Base-by-base conservation (phyloP, 2,113 vertebrate species). In the Aspiorhynchus laticeps region DNA sequence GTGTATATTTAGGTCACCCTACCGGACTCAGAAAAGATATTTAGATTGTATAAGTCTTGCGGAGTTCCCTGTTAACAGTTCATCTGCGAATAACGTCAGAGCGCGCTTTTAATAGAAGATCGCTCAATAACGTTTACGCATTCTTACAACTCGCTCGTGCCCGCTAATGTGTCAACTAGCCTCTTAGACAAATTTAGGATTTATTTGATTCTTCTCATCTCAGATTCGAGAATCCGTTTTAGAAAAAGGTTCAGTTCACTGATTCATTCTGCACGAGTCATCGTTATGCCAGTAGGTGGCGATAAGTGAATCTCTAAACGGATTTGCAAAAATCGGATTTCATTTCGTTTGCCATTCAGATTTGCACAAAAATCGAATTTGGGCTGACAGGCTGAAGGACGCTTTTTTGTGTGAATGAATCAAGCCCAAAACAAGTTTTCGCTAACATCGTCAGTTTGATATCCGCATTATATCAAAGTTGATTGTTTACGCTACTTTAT, bases 81-180 rank as follows among this genome's bases (percentile, higher is more conserved):
- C 46, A 43, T 61, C 31, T 56, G 48, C 19, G 28, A 3, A n/a
- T 17, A 59, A 80, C 76, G 17, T 53, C 15, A 31, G 28, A 28
- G 17, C 19, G 4, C 88, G 88, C 28, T 31, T 48, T 88, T 91
- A 91, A 92, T 91, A 88, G 90, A 73, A 56, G 43, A 85, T 84
- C 79, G 33, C 28, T 31, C 5, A 63, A 14, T 67, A 31, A 67
- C 14, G 0, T 8, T 33, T 74, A 12, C 1, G 21, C 67, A 65
- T 28, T 65, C 5, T 65, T 65, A 36, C 17, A 1, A 33, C 31
- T 71, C 31, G 3, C 1, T 71, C 67, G 28, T 14, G 26, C 12
- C 31, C 31, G 1, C 31, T 48, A 51, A 53, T 1, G 38, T 78
- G 48, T 21, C 76, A 31, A 78, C 74, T 46, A n/a, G n/a, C 26